Base-by-base conservation (phyloP, 2,888 invertebrate genomes). In the Thereva unica region DNA sequence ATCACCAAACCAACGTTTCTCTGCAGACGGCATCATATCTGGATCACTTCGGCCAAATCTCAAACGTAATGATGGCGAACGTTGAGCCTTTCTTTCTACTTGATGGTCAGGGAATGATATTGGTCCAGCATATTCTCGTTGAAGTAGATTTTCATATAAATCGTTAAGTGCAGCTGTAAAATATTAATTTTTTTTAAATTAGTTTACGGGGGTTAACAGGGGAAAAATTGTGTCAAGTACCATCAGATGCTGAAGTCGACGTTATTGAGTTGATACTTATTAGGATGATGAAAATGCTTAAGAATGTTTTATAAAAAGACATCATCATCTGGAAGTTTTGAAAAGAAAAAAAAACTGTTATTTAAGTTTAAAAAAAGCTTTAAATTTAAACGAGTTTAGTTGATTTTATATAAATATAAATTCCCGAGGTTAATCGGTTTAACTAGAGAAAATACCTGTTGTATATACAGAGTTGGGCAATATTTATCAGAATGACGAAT, bases 21-120 rank as follows among this genome's bases (percentile, higher is more conserved):
- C 75, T 50, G 74, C 70, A 12, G 63, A 50, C 52, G 57, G 47
- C 4, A 67, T 12, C 3, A 68, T 83, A 69, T 85, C 85, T 9
- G 89, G 87, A 79, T 90, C 90, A 40, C 89, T 88, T 70, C 91
- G 85, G 47, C 91, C 91, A 75, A 91, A 92, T 70, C 91, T 86
- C 67, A 92, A 84, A 23, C 91, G 85, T 47, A 91, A 82, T 1
- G 90, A 90, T 0, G 91, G 91, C 10, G 90, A 89, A 70, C 91
- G 84, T 74, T 89, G 89, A 4, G 90, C 89, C 79, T 91, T 91
- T 76, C 91, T 87, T 56, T 90, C 89, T 38, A 91, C 85, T 71
- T 87, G 85, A 78, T 91, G 90, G 7, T 86, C 85, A 50, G 84
- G 80, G 68, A 81, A 78, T n/a, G 78, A 75, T 38, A 79, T 74